phyloP scores from a whole-genome alignment of 2,113 vertebrate species.

The Stercorarius parasiticus region DNA sequence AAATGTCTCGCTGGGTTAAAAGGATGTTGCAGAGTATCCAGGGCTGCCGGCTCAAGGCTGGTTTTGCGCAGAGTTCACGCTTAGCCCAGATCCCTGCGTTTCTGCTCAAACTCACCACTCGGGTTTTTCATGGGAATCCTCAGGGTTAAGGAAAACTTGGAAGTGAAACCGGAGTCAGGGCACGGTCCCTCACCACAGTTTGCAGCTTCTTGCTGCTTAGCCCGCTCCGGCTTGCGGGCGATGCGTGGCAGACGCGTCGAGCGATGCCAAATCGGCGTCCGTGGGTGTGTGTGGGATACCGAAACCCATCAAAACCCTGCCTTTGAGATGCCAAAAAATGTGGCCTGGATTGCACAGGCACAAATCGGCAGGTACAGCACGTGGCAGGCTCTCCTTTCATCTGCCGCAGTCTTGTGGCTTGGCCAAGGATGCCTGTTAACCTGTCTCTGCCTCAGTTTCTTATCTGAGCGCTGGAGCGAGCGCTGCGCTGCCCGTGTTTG shows the following conservation, averaged over 20 bases:
- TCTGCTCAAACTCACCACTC: not conserved
- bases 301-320: not conserved
- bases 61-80: not conserved
- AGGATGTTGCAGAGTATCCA: not conserved
- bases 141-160: not conserved
- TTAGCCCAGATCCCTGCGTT: not conserved
- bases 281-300: not conserved
- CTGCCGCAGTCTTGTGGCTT: accelerated
- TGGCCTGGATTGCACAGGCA: accelerated
- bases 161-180: not conserved
- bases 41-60: not conserved
- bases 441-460: not conserved
- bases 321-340: accelerated
- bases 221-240: accelerated
- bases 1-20: not conserved
- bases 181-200: not conserved
- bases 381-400: not conserved
- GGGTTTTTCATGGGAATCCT: not conserved
- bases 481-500: not conserved
- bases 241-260: accelerated
- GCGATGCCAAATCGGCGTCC: accelerated
- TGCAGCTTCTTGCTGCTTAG: not conserved
- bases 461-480: accelerated
- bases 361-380: not conserved
- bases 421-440: not conserved